phyloP scores from a whole-genome alignment of 1,140 invertebrate species.

The Lepidurus apus region DNA sequence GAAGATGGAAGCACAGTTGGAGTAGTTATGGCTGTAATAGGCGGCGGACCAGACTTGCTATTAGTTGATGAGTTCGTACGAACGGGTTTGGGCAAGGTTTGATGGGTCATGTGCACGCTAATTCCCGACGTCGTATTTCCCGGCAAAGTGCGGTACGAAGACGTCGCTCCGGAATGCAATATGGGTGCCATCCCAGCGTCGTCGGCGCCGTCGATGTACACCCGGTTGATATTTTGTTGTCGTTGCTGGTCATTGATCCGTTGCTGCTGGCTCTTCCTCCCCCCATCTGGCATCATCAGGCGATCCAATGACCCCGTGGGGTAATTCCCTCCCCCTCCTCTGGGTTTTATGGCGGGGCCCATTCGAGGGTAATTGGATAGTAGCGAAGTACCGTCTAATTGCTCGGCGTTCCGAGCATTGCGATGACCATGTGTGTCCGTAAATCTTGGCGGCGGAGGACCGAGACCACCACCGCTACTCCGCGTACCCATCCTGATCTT shows the following conservation, averaged over 20 bases:
- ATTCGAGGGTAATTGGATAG: neutral
- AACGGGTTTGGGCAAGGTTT: neutral
- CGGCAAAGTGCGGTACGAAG: neutral
- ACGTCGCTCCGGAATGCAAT: conserved; percentile 1
- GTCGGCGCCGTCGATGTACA: conserved; percentile 31
- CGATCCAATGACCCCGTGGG: neutral
- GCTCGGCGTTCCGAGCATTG: no score
- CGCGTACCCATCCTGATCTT: conserved; percentile 30
- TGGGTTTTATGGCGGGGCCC: neutral
- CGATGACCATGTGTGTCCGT: no score
- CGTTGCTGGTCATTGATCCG: conserved; percentile 20
- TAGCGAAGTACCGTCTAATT: neutral
- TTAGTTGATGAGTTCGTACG: neutral
- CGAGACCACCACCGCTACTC: neutral
- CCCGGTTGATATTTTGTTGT: conserved; percentile 32
- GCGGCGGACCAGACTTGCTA: neutral
- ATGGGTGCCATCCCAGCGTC: neutral
- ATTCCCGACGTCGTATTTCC: neutral
- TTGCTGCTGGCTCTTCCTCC: neutral
- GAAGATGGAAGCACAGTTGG: neutral
- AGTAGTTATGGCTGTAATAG: neutral
- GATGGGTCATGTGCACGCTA: conserved; percentile 13
- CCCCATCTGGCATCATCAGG: neutral
- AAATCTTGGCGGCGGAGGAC: no score
- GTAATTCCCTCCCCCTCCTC: neutral